A percentile compares a stretch with the other conserved stretches of the same genome.
phyloP scores from a whole-genome alignment of 2,888 invertebrate species.

The Hirtodrosophila histrioides region DNA sequence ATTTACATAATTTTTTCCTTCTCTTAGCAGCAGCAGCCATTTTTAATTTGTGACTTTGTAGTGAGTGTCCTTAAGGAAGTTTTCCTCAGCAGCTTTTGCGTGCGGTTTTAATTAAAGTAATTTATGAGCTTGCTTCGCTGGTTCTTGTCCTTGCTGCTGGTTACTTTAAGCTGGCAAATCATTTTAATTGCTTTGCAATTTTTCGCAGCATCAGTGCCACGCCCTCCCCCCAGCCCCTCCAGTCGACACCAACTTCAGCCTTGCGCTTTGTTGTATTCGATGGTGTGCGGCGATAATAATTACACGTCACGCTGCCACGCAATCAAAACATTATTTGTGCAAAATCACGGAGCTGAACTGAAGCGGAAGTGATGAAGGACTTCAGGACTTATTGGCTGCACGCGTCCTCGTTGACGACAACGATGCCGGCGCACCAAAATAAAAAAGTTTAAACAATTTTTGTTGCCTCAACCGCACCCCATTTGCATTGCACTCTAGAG shows the following conservation, averaged over 20 bases:
- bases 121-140: conserved; percentile 40
- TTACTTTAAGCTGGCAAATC: conserved; percentile 59
- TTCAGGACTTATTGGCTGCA: conserved; percentile 81
- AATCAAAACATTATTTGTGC: conserved; percentile 83
- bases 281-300: conserved; percentile 78
- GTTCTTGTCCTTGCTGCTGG: conserved; percentile 9
- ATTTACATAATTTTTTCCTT: conserved; percentile 69
- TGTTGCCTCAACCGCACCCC: conserved; percentile 53
- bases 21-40: conserved; percentile 46
- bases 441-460: conserved; percentile 63
- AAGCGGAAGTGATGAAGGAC: conserved; percentile 83
- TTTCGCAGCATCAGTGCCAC: conserved; percentile 55
- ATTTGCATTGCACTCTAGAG: conserved; percentile 55
- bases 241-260: neutral
- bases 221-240: conserved; percentile 18
- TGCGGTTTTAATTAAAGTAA: conserved; percentile 60
- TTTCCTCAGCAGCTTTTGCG: conserved; percentile 29
- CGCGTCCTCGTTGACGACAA: conserved; percentile 63
- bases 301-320: conserved; percentile 82
- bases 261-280: conserved; percentile 58
- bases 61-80: conserved; percentile 65
- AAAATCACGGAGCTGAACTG: conserved; percentile 82
- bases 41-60: conserved; percentile 67
- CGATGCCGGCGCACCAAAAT: conserved; percentile 13
- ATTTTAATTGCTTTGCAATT: conserved; percentile 72